Percentiles rank a stretch among this genome's conserved stretches.
phyloP scores from a whole-genome alignment of 2,113 vertebrate genomes.

The Trematomus loennbergii region DNA sequence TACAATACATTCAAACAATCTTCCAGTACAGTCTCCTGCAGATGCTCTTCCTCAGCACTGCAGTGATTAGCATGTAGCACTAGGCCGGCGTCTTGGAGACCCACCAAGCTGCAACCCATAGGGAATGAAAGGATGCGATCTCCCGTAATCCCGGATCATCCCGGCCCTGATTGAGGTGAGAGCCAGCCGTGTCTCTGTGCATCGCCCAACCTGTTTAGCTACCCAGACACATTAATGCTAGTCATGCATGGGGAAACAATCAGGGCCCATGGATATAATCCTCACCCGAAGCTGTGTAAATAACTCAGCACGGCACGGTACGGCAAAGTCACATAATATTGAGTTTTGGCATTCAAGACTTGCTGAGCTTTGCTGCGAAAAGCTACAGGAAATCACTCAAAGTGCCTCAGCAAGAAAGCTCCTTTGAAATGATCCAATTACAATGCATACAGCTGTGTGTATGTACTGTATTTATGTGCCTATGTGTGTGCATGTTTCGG shows the following conservation, averaged over 20 bases:
- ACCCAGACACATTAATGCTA: slow-evolving; percentile 71
- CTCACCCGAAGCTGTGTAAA: slow-evolving; percentile 71
- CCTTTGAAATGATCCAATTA: slow-evolving; percentile 54
- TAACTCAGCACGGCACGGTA: slow-evolving; percentile 48
- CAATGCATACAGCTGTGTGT: slow-evolving; percentile 24
- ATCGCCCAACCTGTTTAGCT: slow-evolving; percentile 68
- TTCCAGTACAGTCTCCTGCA: slow-evolving; percentile 17
- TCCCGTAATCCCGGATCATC: slow-evolving; percentile 75
- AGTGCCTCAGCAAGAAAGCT: slow-evolving; percentile 37
- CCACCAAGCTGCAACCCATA: slow-evolving; percentile 36
- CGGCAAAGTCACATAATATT: slow-evolving; percentile 58
- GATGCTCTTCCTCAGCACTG: slow-evolving; percentile 46
- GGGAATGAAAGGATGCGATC: slow-evolving; percentile 65
- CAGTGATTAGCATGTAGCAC: slow-evolving; percentile 60
- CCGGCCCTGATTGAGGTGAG: slow-evolving; percentile 70
- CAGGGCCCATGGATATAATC: slow-evolving; percentile 64
- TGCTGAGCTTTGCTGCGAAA: slow-evolving; percentile 30
- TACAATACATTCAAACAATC: slow-evolving; percentile 4
- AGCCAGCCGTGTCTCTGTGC: slow-evolving; percentile 56
- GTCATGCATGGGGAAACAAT: slow-evolving; percentile 74
- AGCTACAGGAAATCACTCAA: slow-evolving; percentile 1
- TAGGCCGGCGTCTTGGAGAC: slow-evolving; percentile 55
- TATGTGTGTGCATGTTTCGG: slow-evolving; percentile 14
- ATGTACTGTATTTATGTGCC: not conserved
- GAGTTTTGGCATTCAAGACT: slow-evolving; percentile 49